Base-by-base conservation (phyloP, 2,888 invertebrate genomes). In the Bhutanitis thaidina region DNA sequence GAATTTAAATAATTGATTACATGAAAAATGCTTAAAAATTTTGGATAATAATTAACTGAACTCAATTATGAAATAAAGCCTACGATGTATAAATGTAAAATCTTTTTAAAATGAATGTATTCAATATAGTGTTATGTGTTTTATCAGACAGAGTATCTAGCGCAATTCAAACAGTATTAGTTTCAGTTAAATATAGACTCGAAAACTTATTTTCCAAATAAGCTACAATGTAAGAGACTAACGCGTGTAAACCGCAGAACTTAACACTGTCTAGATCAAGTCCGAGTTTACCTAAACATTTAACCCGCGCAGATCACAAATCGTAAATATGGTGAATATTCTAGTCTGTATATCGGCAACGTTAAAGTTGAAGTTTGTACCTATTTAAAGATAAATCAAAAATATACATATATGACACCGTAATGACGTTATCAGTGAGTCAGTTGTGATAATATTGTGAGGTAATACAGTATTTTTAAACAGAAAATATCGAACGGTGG, bases 361-460 rank as follows among this genome's bases (percentile, higher is more conserved):
- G 0, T 14, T 52, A 44, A 34, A 32, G 38, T 34, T 43, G 27
- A 34, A 12, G 25, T 39, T 49, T 14, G 35, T 40, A 46, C 3
- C 10, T 13, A 20, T 32, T 16, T 7, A 9, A 3, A 9, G 25
- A 30, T 8, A 2, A 7, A 43, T 37, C 8, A 12, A 25, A 41
- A 36, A 36, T 34, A 34, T 29, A 13, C 10, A 35, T 43, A 52
- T 41, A 47, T 34, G 15, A 43, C 12, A 34, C 39, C 8, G 46
- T 36, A 48, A 60, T 72, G 68, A 69, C 69, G 68, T 61, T 70
- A 71, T 67, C 63, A 58, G 55, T 73, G 74, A 74, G 55, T 72
- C 72, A 74, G 29, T 39, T 47, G 43, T 37, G 52, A 47, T 51
- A 51, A 46, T 43, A 43, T 37, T 47, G 45, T 51, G 47, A 43